Conservation (phyloP, 2,888 invertebrate genomes). For the Diarsia mendica region DNA sequence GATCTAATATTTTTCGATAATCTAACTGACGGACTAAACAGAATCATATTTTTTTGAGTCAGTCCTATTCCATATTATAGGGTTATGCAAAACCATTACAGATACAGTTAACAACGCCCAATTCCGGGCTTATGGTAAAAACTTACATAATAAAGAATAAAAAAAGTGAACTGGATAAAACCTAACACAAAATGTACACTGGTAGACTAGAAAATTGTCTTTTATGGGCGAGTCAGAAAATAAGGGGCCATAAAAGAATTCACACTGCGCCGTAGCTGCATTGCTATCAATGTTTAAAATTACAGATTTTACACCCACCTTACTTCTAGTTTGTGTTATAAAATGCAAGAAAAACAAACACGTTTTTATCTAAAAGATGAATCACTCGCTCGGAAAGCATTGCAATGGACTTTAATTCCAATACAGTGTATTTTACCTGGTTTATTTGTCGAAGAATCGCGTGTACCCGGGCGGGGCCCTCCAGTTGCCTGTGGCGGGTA, state of each 20-base stretch:
- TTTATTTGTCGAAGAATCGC: conserved; percentile 66
- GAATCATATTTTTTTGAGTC: no score
- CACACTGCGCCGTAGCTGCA: not conserved
- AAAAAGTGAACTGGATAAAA: not conserved
- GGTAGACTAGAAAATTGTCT: not conserved
- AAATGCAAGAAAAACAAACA: conserved; percentile 35
- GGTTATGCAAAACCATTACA: not conserved
- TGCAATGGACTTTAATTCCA: conserved; percentile 57
- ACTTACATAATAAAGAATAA: not conserved
- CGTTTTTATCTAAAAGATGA: conserved; percentile 32
- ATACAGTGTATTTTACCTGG: conserved; percentile 47
- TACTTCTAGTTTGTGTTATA: not conserved
- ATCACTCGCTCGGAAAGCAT: conserved; percentile 46
- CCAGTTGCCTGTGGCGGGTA: conserved; percentile 63
- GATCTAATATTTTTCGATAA: no score
- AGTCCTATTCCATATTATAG: not conserved
- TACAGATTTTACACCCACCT: conserved; percentile 10
- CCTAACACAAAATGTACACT: not conserved
- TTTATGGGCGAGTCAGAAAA: conserved; percentile 9
- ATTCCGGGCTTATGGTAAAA: not conserved
- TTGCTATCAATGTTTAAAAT: conserved; percentile 26
- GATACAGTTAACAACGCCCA: not conserved
- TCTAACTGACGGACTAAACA: no score
- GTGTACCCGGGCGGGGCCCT: conserved; percentile 72
- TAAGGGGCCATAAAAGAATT: conserved; percentile 21